phyloP scores from a whole-genome alignment of 2,888 invertebrate species.

The Hoplodrina ambigua region DNA sequence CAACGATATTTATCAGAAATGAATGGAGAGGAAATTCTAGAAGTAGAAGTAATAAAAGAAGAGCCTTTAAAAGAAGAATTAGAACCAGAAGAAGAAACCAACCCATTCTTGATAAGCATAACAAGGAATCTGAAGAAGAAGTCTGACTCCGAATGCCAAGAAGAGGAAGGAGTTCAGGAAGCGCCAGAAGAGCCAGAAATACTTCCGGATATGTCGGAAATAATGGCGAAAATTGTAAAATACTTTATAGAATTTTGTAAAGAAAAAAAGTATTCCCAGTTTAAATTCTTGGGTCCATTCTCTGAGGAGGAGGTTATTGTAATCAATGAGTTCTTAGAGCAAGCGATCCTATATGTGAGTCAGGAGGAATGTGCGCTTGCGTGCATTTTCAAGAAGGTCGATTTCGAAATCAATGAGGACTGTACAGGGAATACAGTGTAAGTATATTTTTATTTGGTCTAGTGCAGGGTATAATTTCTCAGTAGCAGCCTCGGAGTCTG shows the following conservation, averaged over 20 bases:
- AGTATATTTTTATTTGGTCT: constrained; percentile 59
- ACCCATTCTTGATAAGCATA: constrained; percentile 73
- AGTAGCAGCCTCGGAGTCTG: too few species aligned
- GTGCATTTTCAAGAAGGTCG: constrained; percentile 53
- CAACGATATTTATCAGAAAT: constrained; percentile 4
- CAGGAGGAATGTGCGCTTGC: constrained; percentile 41
- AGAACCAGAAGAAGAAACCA: constrained; percentile 65
- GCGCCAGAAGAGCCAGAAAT: not conserved
- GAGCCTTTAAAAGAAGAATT: constrained; percentile 32
- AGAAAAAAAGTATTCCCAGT: constrained; percentile 65
- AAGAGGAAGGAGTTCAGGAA: constrained; percentile 5
- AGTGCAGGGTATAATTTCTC: too few species aligned
- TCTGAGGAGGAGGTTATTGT: constrained; percentile 61
- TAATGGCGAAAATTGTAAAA: constrained; percentile 62
- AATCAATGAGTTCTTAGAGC: constrained; percentile 69
- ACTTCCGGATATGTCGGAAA: constrained; percentile 39
- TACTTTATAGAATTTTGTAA: constrained; percentile 72
- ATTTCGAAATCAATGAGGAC: constrained; percentile 66
- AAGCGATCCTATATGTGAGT: constrained; percentile 53
- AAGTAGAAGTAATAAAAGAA: constrained; percentile 26
- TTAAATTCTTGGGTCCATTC: constrained; percentile 77
- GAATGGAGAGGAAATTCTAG: constrained; percentile 37
- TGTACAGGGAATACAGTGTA: constrained; percentile 73
- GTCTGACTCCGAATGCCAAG: constrained; percentile 39
- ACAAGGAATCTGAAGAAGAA: constrained; percentile 61